These are phyloP conservation scores for Papilio helenus DNA, from an alignment of 1,140 invertebrate species.

Conservation along the genomic window DNA sequence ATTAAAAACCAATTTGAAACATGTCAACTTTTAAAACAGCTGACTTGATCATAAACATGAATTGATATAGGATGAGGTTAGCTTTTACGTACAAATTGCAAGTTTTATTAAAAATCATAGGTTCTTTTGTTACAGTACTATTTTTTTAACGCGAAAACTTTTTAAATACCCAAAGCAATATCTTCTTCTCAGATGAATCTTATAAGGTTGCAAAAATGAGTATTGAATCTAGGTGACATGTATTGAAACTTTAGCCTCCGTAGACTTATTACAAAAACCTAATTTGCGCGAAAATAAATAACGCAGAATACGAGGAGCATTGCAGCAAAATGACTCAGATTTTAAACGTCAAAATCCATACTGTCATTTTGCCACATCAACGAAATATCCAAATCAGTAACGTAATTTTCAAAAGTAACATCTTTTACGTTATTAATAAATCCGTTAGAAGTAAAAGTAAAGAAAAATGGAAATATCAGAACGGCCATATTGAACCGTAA, in stretches of 20 bases:
- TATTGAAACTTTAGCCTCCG: background rate
- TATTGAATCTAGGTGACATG: background rate
- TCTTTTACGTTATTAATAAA: slow-evolving; percentile 12
- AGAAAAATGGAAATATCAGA: slow-evolving; percentile 64
- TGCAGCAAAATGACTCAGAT: slow-evolving; percentile 75
- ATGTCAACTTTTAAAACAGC: background rate
- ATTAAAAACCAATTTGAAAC: background rate
- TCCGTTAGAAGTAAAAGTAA: slow-evolving; percentile 39
- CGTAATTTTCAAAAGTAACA: slow-evolving; percentile 18
- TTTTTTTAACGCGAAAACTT: background rate
- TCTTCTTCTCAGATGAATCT: background rate
- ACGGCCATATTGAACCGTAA: slow-evolving; percentile 80
- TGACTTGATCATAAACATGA: background rate
- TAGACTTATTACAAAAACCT: slow-evolving; percentile 31
- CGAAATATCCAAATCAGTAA: slow-evolving; percentile 52
- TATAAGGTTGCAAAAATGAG: background rate
- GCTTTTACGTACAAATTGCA: background rate
- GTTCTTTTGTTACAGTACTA: background rate
- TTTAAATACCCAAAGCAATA: background rate
- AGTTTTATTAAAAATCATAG: background rate
- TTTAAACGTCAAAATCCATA: slow-evolving; percentile 76
- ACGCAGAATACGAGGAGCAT: slow-evolving; percentile 48
- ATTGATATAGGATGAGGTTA: background rate
- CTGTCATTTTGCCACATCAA: slow-evolving; percentile 81
- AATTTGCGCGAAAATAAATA: slow-evolving; percentile 57